A percentile compares a stretch with the other conserved stretches of the same genome.
These are phyloP conservation scores for Chiridota heheva DNA, from an alignment of 35 echinoderm and acorn worm genomes.

Conservation along the genomic window DNA sequence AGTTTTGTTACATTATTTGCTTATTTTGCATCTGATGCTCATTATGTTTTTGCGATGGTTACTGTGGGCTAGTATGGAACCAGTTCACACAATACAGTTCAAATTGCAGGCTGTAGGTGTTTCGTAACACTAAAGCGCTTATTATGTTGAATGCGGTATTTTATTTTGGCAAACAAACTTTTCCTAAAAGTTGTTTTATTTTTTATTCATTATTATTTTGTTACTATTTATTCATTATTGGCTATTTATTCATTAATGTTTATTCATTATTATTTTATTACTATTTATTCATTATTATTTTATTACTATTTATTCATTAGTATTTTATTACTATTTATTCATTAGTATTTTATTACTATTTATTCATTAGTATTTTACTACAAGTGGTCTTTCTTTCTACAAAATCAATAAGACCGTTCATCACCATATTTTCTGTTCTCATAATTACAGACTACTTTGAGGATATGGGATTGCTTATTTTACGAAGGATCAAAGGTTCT, in stretches of 20 bases:
- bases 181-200: too few relatives aligned
- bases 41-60: too few relatives aligned
- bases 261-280: background rate
- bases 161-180: too few relatives aligned
- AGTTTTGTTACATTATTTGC: too few relatives aligned
- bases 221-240: too few relatives aligned
- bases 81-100: too few relatives aligned
- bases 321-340: conserved; percentile 3
- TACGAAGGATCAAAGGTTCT: conserved; percentile 95
- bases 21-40: too few relatives aligned
- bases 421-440: background rate
- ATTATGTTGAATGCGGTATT: too few relatives aligned
- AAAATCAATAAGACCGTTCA: background rate
- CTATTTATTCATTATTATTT: background rate
- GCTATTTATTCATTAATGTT: background rate
- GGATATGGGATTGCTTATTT: conserved; percentile 96
- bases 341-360: background rate
- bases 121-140: too few relatives aligned
- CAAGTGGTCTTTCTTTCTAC: background rate
- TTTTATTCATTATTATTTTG: too few relatives aligned
- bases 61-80: too few relatives aligned
- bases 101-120: too few relatives aligned
- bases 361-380: background rate
- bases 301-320: background rate
- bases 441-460: conserved; percentile 70